Conservation (phyloP, 2,888 invertebrate species). For the Mythimna impura region DNA sequence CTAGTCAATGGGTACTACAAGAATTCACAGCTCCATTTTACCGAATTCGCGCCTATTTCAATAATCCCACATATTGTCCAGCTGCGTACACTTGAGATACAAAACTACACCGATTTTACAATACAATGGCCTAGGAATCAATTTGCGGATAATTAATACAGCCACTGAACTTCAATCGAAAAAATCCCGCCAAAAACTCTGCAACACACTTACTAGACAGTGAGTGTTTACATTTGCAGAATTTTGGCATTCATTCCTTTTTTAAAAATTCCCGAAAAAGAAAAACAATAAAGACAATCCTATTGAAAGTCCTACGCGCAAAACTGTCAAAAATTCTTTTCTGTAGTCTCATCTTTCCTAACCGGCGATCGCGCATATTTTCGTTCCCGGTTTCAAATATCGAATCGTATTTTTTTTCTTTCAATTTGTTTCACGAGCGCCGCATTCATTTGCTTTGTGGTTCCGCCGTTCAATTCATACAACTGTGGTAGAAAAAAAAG, state of each 20-base stretch:
- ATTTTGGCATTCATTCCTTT: background rate
- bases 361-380: conserved; percentile 55
- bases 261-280: conserved; percentile 4
- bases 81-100: too few species aligned
- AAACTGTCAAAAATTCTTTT: conserved; percentile 51
- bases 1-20: too few species aligned
- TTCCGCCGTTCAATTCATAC: conserved; percentile 66
- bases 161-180: too few species aligned
- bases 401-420: conserved; percentile 64
- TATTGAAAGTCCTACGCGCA: conserved; percentile 19
- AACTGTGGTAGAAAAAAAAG: conserved; percentile 62
- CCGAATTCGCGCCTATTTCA: too few species aligned
- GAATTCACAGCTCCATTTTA: too few species aligned
- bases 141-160: too few species aligned
- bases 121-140: too few species aligned
- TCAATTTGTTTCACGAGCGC: conserved; percentile 61
- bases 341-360: conserved; percentile 36
- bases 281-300: conserved; percentile 21
- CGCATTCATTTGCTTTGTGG: conserved; percentile 71
- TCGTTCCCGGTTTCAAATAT: conserved; percentile 63
- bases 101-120: too few species aligned
- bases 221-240: background rate
- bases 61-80: too few species aligned
- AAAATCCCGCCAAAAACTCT: too few species aligned
- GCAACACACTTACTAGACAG: background rate